Evolutionary conservation across 2,888 invertebrate genomes (phyloP), one percentile per base, ranked within the genome.

Genomic region (Buathra laborator): DNA sequence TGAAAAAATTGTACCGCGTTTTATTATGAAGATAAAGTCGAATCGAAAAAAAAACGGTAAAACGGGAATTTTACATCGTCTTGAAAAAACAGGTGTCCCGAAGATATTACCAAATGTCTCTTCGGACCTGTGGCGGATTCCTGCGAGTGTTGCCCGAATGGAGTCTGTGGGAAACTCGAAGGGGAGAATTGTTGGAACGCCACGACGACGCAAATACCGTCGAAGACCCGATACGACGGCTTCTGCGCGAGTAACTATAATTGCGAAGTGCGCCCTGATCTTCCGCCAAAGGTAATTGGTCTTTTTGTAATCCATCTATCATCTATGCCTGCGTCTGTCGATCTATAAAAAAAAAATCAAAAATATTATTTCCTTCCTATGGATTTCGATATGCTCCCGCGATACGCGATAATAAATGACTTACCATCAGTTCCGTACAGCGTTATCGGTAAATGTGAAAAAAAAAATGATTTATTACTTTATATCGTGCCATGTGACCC

Each of bases 181-280:
- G 95, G 95, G 3, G 94, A 95, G 87, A 87, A 94, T 16, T 95
- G 95, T 89, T 94, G 94, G 93, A 94, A 94, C 86, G 89, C 94
- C 1, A 92, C 92, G 19, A 90, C 94, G 19, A 87, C 90, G 29
- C 87, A 91, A 43, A 86, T 94, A 46, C 91, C 92, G 19, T 80
- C 91, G 24, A 91, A 91, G 56, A 91, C 92, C 80, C 90, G 90
- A n/a, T 91, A 92, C 76, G 92, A 93, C 75, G 95, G 95, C 10
- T 91, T 92, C 46, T 95, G 95, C 87, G 95, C 95, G 1, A 93
- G 94, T 46, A 94, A 94, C 87, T 93, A 95, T 85, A 90, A 93
- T 7, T 95, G 95, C 86, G 90, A 92, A 78, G 85, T 94, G 32
- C 91, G 95, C 7, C 91, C 90, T 16, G 95, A 95, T 89, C 90